Base-by-base conservation (phyloP, 2,797 vertebrate species). In the Yasuhikotakia modesta region DNA sequence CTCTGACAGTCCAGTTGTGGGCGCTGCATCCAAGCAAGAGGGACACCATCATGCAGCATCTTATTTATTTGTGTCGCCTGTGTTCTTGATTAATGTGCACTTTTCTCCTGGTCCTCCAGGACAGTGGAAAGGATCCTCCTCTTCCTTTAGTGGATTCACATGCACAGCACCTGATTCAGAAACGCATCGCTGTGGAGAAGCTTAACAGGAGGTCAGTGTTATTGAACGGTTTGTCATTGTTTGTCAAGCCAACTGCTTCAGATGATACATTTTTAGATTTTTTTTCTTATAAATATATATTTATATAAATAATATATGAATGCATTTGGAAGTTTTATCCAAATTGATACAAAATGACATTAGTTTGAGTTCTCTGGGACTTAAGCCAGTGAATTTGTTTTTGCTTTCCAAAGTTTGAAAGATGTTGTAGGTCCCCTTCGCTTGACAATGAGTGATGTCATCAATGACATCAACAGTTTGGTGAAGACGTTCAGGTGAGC, bases 401-500 rank as follows among this genome's bases (percentile, higher is more conserved):
- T 21, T 21, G 19, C 35, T 65, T 65, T 46, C 50, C 17, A 32
- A 65, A 90, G 86, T 70, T 65, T 87, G 48, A 78, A 57, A 70
- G 84, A 86, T 82, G 79, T 93, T 16, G 77, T 93, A 0, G 90
- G 91, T 6, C 86, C 89, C 0, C 84, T 94, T 71, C 32, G 46
- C 75, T 89, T 94, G 79, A 88, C 88, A 73, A 85, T 93, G 87
- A 90, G 12, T 17, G 91, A 93, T 64, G 19, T 94, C 82, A 86
- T 86, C 79, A 85, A 84, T 0, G 81, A 93, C 80, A 73, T 94
- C 61, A 93, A 91, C 87, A 86, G 85, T 81, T 81, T 94, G 68
- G 88, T 94, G 79, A 86, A 85, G 82, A 94, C 93, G 0, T 93
- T 94, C 87, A 92, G 91, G 93, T 93, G 70, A 90, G 90, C 67